These are phyloP conservation scores for Odontomyia ornata DNA, from an alignment of 2,888 invertebrate species.

Conservation along the genomic window DNA sequence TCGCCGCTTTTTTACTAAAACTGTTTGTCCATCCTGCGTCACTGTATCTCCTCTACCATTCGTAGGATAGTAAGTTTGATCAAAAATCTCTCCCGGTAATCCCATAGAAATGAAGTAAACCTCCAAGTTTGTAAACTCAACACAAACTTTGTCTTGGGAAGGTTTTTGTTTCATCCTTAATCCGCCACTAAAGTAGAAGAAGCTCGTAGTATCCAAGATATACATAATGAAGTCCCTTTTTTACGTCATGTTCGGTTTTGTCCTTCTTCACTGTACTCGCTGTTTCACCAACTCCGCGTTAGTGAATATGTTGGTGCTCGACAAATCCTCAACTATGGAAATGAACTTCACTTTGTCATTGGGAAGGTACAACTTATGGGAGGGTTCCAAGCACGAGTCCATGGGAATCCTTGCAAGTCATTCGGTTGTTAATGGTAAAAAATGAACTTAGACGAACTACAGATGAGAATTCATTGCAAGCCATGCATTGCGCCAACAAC, in stretches of 20 bases:
- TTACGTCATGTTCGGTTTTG: conserved; percentile 13
- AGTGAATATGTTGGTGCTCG: not conserved
- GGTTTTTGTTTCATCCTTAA: conserved; percentile 37
- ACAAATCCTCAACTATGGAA: conserved; percentile 37
- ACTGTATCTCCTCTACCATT: not conserved
- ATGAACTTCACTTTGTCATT: conserved; percentile 32
- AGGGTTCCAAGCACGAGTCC: not conserved
- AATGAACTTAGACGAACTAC: not conserved
- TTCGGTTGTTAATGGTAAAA: conserved; percentile 25
- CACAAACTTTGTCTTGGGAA: conserved; percentile 21
- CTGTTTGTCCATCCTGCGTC: not conserved
- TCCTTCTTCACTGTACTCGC: conserved; percentile 11
- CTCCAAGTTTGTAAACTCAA: conserved; percentile 31
- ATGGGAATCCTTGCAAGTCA: conserved; percentile 33
- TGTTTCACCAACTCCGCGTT: not conserved
- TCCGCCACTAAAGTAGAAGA: conserved; percentile 24
- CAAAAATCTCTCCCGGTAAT: conserved; percentile 32
- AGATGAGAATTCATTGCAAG: not conserved
- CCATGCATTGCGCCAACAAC: not conserved
- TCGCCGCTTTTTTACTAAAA: not conserved
- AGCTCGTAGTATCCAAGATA: conserved; percentile 4
- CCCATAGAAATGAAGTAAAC: conserved; percentile 39
- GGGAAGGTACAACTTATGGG: not conserved
- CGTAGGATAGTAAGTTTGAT: not conserved
- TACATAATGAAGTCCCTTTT: conserved; percentile 22